A percentile compares a stretch with the other conserved stretches of the same genome.
Conservation (phyloP, 2,888 invertebrate species). For the Temnothorax unifasciatus region DNA sequence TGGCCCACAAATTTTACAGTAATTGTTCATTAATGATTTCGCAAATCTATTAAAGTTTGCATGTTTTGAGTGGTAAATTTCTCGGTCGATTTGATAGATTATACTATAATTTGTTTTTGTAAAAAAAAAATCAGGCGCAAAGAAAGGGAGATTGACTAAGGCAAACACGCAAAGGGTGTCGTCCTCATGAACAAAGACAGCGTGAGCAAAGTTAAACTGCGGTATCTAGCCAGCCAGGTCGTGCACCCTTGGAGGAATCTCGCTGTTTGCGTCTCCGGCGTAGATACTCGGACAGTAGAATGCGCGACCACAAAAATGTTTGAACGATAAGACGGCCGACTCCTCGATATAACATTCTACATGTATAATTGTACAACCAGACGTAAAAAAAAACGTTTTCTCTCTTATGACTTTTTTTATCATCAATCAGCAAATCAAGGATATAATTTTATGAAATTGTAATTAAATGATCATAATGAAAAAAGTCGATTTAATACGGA, state of each 20-base stretch:
- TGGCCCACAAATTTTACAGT: background rate
- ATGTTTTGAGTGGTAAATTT: background rate
- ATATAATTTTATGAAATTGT: conserved; percentile 11
- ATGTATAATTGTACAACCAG: conserved; percentile 17
- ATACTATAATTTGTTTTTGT: background rate
- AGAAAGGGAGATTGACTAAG: conserved; percentile 77
- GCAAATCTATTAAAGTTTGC: background rate
- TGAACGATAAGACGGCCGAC: conserved; percentile 37
- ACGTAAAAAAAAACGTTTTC: conserved; percentile 8
- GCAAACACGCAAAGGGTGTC: conserved; percentile 78
- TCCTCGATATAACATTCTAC: conserved; percentile 27
- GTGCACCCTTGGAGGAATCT: conserved; percentile 72
- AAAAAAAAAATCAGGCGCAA: conserved; percentile 4
- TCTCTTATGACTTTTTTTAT: background rate
- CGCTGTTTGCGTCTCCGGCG: conserved; percentile 56
- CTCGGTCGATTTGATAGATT: background rate
- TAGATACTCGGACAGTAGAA: conserved; percentile 50
- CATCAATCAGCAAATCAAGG: background rate
- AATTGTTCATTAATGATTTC: background rate
- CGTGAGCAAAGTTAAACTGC: conserved; percentile 75
- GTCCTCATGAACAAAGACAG: conserved; percentile 77
- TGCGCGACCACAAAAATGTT: conserved; percentile 53
- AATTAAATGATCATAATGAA: background rate
- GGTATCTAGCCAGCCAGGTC: conserved; percentile 72
- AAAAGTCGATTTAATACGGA: background rate